Percentiles rank a stretch among this genome's conserved stretches.
These are phyloP conservation scores for Carlito syrichta DNA, from an alignment of 2,113 vertebrate species.

Conservation along the genomic window DNA sequence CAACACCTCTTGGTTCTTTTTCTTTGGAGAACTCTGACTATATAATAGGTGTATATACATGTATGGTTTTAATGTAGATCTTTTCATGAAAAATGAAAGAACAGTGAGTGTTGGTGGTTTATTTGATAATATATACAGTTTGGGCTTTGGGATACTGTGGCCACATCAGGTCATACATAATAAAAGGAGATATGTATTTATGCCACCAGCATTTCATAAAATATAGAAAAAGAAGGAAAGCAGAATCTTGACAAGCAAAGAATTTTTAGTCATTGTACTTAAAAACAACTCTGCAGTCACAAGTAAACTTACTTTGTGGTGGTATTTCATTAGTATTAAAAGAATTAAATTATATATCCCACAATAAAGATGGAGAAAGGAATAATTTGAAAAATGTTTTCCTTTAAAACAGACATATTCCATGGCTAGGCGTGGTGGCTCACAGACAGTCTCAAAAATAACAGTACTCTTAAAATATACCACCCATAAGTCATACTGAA, in stretches of 20 bases:
- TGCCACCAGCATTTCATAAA: background rate
- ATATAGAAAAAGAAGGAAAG: background rate
- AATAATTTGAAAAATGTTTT: background rate
- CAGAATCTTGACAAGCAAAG: background rate
- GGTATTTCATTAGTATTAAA: background rate
- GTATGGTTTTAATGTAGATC: background rate
- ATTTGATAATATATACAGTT: background rate
- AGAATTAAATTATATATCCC: background rate
- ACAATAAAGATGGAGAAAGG: background rate
- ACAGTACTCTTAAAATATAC: background rate
- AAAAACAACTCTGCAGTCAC: background rate
- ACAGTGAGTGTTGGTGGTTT: background rate
- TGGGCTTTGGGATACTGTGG: background rate
- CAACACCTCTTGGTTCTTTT: background rate
- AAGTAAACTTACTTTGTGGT: background rate
- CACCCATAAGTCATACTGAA: background rate
- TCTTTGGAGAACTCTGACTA: background rate
- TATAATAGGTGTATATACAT: background rate
- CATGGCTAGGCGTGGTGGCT: background rate
- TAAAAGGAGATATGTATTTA: background rate
- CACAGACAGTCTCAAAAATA: background rate
- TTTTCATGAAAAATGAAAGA: background rate
- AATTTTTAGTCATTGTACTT: background rate
- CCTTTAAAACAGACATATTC: background rate
- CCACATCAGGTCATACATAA: background rate